phyloP scores from a whole-genome alignment of 2,797 vertebrate genomes.

The Acanthurus lineatus region DNA sequence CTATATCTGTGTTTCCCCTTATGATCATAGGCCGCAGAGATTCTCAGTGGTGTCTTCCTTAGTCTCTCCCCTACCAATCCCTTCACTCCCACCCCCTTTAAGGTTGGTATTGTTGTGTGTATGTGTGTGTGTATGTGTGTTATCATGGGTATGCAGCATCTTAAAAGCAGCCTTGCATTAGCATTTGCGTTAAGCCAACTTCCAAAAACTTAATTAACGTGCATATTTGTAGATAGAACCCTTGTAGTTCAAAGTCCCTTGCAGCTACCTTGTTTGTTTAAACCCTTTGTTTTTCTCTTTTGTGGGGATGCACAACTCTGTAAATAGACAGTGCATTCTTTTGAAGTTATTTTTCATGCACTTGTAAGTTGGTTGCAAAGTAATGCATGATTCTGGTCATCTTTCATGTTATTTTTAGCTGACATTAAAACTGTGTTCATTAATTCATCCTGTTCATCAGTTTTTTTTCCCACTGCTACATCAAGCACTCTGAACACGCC shows the following conservation, averaged over 20 bases:
- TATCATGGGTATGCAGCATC: conserved; percentile 41
- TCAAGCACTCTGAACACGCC: conserved; percentile 74
- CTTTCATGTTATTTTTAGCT: conserved; percentile 85
- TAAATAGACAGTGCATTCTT: conserved; percentile 73
- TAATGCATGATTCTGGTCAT: conserved; percentile 81
- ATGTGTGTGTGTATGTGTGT: conserved; percentile 27
- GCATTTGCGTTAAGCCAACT: conserved; percentile 63
- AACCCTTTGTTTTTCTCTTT: conserved; percentile 76
- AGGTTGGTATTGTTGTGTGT: conserved; percentile 87
- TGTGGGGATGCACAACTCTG: conserved; percentile 74
- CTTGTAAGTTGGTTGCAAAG: conserved; percentile 67
- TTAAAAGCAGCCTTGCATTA: conserved; percentile 64
- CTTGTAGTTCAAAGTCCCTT: conserved; percentile 75
- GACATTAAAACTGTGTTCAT: conserved; percentile 77
- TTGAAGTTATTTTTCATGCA: conserved; percentile 76
- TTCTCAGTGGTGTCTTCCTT: conserved; percentile 88
- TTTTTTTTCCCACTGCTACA: conserved; percentile 71
- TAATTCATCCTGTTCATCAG: conserved; percentile 79
- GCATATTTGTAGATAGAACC: conserved; percentile 70
- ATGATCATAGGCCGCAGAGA: conserved; percentile 86
- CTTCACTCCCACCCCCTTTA: conserved; percentile 94
- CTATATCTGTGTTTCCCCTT: conserved; percentile 83
- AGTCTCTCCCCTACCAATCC: conserved; percentile 92
- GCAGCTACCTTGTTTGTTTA: conserved; percentile 78
- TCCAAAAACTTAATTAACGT: conserved; percentile 73